Evolutionary conservation across 1,140 invertebrate genomes (phyloP).

Genomic region (Aphidius ervi): DNA sequence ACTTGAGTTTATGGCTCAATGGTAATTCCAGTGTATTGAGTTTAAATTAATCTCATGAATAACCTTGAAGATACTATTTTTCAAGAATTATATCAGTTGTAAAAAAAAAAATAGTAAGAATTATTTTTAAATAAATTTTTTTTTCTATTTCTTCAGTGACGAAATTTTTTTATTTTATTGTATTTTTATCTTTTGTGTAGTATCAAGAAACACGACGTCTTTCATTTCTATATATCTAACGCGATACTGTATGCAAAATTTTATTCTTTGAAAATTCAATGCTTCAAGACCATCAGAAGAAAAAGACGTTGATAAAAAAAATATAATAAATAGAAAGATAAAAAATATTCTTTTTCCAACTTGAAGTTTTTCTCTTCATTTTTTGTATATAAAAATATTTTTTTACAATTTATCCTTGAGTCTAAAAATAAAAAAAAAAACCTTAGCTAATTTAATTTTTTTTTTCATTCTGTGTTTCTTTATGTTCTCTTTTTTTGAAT

Average conservation of each 20-base stretch:
- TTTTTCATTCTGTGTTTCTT: too few species aligned
- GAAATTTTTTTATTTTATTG: too few species aligned
- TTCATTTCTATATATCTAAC: constrained; percentile 5
- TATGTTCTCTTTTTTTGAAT: too few species aligned
- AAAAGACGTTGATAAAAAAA: constrained; percentile 9
- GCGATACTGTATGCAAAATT: constrained; percentile 10
- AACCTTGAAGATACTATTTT: too few species aligned
- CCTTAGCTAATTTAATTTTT: too few species aligned
- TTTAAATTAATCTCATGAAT: too few species aligned
- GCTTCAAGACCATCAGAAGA: constrained; percentile 12
- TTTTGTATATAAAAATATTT: constrained; percentile 4
- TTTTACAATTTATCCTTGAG: neutral
- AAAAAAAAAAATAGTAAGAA: too few species aligned
- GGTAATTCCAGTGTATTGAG: too few species aligned
- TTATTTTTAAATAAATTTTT: too few species aligned
- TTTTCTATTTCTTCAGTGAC: too few species aligned
- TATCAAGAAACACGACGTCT: constrained; percentile 2
- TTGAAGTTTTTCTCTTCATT: neutral
- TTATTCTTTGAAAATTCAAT: constrained; percentile 18
- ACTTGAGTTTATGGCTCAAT: neutral
- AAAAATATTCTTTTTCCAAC: constrained; percentile 8
- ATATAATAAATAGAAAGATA: constrained; percentile 8
- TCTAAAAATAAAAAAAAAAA: too few species aligned
- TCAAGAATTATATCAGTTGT: too few species aligned
- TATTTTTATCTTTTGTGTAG: constrained; percentile 10